These are phyloP conservation scores for Dione juno DNA, from an alignment of 2,888 invertebrate species.

Conservation along the genomic window DNA sequence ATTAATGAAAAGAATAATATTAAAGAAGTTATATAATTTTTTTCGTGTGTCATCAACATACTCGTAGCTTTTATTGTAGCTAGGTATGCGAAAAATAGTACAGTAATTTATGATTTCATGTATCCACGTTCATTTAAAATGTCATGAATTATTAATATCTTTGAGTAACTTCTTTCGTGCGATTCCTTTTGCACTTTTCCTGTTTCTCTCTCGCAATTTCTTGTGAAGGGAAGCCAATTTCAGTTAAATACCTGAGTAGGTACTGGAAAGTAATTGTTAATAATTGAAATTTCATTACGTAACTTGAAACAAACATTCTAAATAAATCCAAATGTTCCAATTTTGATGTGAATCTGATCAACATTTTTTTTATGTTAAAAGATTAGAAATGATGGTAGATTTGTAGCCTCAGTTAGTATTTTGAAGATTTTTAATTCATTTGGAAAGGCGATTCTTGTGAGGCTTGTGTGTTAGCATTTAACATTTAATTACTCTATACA, in stretches of 20 bases:
- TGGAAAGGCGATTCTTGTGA: too few relatives aligned
- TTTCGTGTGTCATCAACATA: too few relatives aligned
- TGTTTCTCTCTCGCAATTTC: conserved; percentile 14
- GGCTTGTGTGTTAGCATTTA: too few relatives aligned
- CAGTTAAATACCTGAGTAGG: not conserved
- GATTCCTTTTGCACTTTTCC: conserved; percentile 9
- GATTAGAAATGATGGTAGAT: not conserved
- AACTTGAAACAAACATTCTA: not conserved
- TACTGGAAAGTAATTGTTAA: not conserved
- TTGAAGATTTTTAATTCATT: not conserved
- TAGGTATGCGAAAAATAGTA: not conserved
- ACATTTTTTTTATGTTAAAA: not conserved
- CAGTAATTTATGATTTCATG: not conserved
- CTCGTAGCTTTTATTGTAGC: not conserved
- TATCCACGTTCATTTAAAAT: not conserved
- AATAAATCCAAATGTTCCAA: not conserved
- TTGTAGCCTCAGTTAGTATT: not conserved
- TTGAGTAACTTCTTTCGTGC: not conserved
- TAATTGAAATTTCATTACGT: not conserved
- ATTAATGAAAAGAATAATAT: not conserved
- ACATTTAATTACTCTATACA: too few relatives aligned
- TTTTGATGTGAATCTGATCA: conserved; percentile 3
- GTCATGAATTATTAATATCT: conserved; percentile 8
- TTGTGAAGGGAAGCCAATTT: conserved; percentile 8
- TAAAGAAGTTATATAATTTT: not conserved